These are phyloP conservation scores for Mechanitis messenoides DNA, from an alignment of 2,888 invertebrate genomes.

Conservation along the genomic window DNA sequence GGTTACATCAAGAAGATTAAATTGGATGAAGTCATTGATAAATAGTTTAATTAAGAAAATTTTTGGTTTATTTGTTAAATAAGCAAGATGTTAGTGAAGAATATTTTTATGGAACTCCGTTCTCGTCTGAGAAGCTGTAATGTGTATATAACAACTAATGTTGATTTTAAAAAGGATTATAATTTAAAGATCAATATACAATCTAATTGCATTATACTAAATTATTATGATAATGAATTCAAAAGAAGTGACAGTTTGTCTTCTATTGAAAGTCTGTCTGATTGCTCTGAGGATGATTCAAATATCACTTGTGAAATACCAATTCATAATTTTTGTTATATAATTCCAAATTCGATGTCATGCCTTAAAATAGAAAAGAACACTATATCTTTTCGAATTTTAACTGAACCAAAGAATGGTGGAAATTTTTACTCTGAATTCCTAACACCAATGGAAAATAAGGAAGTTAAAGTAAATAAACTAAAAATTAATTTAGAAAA, in stretches of 20 bases:
- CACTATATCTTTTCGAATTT: slow-evolving; percentile 65
- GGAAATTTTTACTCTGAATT: slow-evolving; percentile 70
- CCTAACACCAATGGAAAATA: slow-evolving; percentile 39
- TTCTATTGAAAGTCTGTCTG: slow-evolving; percentile 68
- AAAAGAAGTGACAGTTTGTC: slow-evolving; percentile 63
- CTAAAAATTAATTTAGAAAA: slow-evolving; percentile 52
- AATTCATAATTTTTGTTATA: slow-evolving; percentile 59
- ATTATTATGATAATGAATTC: slow-evolving; percentile 53
- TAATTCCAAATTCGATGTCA: slow-evolving; percentile 72
- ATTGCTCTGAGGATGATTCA: slow-evolving; percentile 61
- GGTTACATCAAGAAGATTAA: slow-evolving; percentile 69
- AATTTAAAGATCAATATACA: slow-evolving; percentile 69
- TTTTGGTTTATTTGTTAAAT: slow-evolving; percentile 18
- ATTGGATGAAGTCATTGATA: slow-evolving; percentile 51
- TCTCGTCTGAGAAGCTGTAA: slow-evolving; percentile 78
- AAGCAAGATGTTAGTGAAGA: slow-evolving; percentile 66
- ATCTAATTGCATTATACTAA: slow-evolving; percentile 62
- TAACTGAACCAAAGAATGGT: slow-evolving; percentile 65
- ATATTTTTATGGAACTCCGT: slow-evolving; percentile 77
- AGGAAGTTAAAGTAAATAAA: slow-evolving; percentile 37
- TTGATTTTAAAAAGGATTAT: slow-evolving; percentile 60
- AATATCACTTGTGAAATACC: slow-evolving; percentile 55
- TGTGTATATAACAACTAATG: slow-evolving; percentile 72
- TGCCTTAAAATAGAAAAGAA: slow-evolving; percentile 67
- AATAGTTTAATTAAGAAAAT: slow-evolving; percentile 37